Base-by-base conservation (phyloP, 1,140 invertebrate genomes). In the Leptopilina boulardi region DNA sequence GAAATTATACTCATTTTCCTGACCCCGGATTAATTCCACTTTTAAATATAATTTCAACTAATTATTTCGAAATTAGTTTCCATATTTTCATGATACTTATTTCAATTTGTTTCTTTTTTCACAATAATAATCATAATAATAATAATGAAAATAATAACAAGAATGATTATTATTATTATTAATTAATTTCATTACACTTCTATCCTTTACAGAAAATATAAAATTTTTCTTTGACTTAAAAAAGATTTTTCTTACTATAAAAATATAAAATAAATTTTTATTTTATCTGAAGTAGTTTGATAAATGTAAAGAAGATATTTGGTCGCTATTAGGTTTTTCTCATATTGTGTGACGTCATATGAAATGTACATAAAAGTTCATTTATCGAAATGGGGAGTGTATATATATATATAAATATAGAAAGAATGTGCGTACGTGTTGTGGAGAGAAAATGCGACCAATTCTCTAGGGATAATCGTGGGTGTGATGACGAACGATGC, bases 381-480 rank as follows among this genome's bases (percentile, higher is more conserved):
- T 54, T 54, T 66, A 66, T 30, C 11, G 23, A 66, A 66, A 30
- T 66, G 59, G 56, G 56, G 56, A n/a, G n/a, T n/a, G n/a, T n/a
- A n/a, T n/a, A n/a, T n/a, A n/a, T n/a, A n/a, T n/a, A n/a, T n/a
- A n/a, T n/a, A n/a, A n/a, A n/a, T 26, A 9, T 13, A 4, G 13
- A 11, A 26, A 59, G 56, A 59, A 59, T 59, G 23, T 59, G 56
- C 56, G 56, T 59, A 59, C 56, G 56, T 59, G 56, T 21, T 56
- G 11, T 6, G n/a, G 19, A 51, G 54, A 6, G 21, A 21, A 21
- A 56, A 59, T 59, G 23, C 56, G 21, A 66, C 23, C 23, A 30
- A 66, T 30, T 82, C 79, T 79, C 79, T 38, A 19, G 78, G 80
- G 84, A 84, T 85, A 86, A 86, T 86, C 83, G 76, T 77, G 71